These are phyloP conservation scores for Microplitis deprimator DNA, from an alignment of 2,888 invertebrate species.

Conservation along the genomic window DNA sequence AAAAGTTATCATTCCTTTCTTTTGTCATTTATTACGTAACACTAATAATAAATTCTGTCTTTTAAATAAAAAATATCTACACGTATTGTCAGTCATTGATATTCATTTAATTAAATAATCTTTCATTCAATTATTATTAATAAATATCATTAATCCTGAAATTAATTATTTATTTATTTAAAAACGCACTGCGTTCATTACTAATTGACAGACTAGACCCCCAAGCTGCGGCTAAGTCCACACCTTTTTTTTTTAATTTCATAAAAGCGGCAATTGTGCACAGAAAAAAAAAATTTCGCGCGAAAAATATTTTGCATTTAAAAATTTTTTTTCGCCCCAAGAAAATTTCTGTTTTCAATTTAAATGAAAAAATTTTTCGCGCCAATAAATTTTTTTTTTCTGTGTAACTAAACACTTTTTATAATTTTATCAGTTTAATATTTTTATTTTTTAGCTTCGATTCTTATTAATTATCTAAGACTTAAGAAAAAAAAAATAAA, in stretches of 20 bases:
- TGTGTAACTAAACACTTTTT: background rate
- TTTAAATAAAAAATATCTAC: conserved; percentile 60
- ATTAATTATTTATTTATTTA: background rate
- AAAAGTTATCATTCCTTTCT: conserved; percentile 31
- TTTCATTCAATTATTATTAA: conserved; percentile 3
- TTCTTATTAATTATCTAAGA: conserved; percentile 33
- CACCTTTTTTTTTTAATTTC: background rate
- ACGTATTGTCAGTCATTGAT: conserved; percentile 45
- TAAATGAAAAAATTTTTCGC: too few relatives aligned
- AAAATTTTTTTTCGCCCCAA: too few relatives aligned
- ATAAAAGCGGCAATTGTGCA: background rate
- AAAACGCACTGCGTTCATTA: background rate
- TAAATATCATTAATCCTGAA: background rate
- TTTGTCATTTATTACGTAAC: conserved; percentile 45
- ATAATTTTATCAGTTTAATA: conserved; percentile 4
- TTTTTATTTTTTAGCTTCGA: conserved; percentile 17
- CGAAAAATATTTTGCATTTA: too few relatives aligned
- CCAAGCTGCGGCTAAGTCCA: background rate
- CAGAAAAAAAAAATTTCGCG: too few relatives aligned
- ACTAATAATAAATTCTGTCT: conserved; percentile 62
- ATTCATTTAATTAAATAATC: conserved; percentile 28
- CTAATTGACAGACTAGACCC: background rate
- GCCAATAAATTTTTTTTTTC: too few relatives aligned
- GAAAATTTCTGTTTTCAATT: too few relatives aligned
- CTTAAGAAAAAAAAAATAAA: conserved; percentile 37